Conservation (phyloP, 1,140 invertebrate species). For the Drosophila tsacasi region DNA sequence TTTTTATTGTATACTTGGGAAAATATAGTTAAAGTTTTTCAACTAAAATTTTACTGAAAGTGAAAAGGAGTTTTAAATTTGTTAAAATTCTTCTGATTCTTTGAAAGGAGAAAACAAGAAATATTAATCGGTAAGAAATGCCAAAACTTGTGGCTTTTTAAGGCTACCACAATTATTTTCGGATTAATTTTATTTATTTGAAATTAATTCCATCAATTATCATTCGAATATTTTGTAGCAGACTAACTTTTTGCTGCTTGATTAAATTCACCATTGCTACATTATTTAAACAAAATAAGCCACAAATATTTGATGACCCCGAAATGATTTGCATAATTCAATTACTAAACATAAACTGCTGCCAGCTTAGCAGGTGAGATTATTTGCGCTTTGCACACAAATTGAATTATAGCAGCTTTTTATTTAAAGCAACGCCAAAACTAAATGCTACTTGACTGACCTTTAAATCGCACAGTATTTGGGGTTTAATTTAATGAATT, state of each 20-base stretch:
- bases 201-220: conserved; percentile 2
- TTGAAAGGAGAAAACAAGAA: not conserved
- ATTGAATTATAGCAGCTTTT: conserved; percentile 36
- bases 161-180: not conserved
- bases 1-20: not conserved
- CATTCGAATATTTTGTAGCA: not conserved
- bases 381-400: conserved; percentile 35
- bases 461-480: not conserved
- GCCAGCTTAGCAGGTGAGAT: conserved; percentile 25
- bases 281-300: conserved; percentile 21
- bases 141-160: not conserved
- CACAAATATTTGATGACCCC: conserved; percentile 13
- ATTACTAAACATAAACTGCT: conserved; percentile 29
- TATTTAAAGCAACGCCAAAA: conserved; percentile 5
- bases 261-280: not conserved
- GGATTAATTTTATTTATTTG: too few relatives aligned
- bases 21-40: not conserved
- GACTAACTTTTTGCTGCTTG: not conserved
- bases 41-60: not conserved
- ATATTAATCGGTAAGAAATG: too few relatives aligned
- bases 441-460: conserved; percentile 20
- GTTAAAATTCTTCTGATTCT: not conserved
- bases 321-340: conserved; percentile 41
- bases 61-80: not conserved
- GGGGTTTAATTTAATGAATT: not conserved